Base-by-base conservation (phyloP, 2,113 vertebrate genomes). In the Phalacrocorax carbo region DNA sequence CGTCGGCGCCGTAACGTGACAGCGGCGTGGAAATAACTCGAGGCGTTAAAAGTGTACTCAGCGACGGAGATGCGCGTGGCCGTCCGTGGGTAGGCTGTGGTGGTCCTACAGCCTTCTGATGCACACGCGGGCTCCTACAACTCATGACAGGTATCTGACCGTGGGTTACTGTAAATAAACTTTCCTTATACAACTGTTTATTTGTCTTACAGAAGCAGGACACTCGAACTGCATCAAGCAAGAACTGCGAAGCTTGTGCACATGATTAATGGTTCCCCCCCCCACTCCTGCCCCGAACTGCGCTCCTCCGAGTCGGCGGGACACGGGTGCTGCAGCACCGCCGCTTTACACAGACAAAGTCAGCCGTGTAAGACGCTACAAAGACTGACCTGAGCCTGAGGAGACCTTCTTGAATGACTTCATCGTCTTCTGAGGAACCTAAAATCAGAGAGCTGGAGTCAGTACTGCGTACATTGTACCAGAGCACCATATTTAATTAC, bases 371-470 rank as follows among this genome's bases (percentile, higher is more conserved):
- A 97, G 93, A 96, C 21, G 88, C 92, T 87, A 73, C 22, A 86
- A 90, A 87, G 91, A 98, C 98, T 98, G 96, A 98, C 98, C 98
- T 98, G 98, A 98, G 97, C 97, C 94, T 98, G 98, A 97, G 95
- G 98, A 98, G 96, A 98, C 97, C 97, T 98, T 98, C 98, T 97
- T 98, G 96, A 98, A 96, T 97, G 98, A 98, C 97, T 98, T 98
- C 98, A 98, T 98, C 97, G 30, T 98, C 98, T 98, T 98, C 98
- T 96, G 97, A 97, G 96, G 96, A 97, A 98, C 98, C 98, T 98
- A 98, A 96, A 98, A 98, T 98, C 94, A 98, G 97, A 98, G 96
- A 98, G 94, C 90, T 97, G 95, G 94, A 97, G 97, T 98, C 97
- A 98, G 97, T 98, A 96, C 96, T 92, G 88, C 62, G 93, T 89